Evolutionary conservation across 2,797 vertebrate species (phyloP).

Genomic region (Rhinichthys osculus): DNA sequence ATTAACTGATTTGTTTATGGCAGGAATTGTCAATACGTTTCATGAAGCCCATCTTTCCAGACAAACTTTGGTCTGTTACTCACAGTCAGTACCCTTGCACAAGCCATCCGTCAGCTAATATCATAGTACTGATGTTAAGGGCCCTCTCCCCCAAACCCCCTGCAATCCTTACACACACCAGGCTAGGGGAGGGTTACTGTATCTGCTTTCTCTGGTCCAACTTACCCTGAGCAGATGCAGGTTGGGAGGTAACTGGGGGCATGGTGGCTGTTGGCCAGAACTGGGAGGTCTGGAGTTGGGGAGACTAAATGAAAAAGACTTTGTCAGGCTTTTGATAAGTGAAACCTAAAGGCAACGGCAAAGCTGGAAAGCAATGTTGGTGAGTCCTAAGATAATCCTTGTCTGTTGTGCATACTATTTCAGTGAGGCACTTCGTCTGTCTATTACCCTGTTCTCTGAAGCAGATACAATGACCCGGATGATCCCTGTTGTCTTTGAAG

Average conservation of each 20-base stretch:
- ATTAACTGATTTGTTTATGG: neutral
- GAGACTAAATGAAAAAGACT: constrained; percentile 64
- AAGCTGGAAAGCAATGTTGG: constrained; percentile 54
- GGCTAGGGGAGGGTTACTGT: constrained; percentile 28
- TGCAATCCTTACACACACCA: constrained; percentile 40
- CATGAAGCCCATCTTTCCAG: neutral
- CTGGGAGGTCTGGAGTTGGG: constrained; percentile 63
- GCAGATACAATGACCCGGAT: constrained; percentile 40
- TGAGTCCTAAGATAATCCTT: constrained; percentile 51
- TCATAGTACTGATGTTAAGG: constrained; percentile 53
- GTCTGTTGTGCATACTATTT: constrained; percentile 48
- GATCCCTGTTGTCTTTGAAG: constrained; percentile 42
- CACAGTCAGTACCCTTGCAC: constrained; percentile 54
- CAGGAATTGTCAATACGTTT: neutral
- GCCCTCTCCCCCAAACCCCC: constrained; percentile 38
- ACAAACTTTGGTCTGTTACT: constrained; percentile 39
- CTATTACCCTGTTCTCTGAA: constrained; percentile 37
- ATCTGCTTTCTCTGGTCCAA: constrained; percentile 38
- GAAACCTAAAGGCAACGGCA: constrained; percentile 59
- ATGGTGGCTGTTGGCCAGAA: constrained; percentile 61
- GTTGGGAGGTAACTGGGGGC: constrained; percentile 62
- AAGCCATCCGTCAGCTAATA: constrained; percentile 54
- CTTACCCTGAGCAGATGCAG: constrained; percentile 34
- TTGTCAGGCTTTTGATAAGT: constrained; percentile 60
- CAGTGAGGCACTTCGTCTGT: constrained; percentile 39